phyloP scores from a whole-genome alignment of 1,140 invertebrate species.

The Zaprionus gabonicus region DNA sequence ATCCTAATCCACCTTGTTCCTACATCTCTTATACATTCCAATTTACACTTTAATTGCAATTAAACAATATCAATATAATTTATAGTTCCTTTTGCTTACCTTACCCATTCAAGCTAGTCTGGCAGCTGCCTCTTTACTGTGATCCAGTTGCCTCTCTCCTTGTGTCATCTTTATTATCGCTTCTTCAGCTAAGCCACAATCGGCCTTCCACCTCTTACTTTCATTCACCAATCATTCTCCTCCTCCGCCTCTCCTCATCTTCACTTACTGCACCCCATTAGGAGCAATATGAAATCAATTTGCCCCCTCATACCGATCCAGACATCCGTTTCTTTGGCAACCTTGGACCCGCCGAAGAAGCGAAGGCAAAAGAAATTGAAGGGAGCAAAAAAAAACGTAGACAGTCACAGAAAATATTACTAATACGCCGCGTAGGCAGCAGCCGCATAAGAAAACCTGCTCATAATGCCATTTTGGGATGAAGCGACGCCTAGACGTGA shows the following conservation, averaged over 20 bases:
- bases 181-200: not conserved
- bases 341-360: slow-evolving; percentile 52
- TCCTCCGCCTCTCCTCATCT: not conserved
- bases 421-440: slow-evolving; percentile 74
- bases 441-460: slow-evolving; percentile 66
- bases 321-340: slow-evolving; percentile 25
- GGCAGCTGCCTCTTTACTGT: not conserved
- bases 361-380: slow-evolving; percentile 32
- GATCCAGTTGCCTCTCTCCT: not conserved
- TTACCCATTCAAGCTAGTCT: not conserved
- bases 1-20: not conserved
- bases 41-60: not conserved
- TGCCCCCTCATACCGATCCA: slow-evolving; percentile 21
- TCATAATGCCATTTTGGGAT: slow-evolving; percentile 73
- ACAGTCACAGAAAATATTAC: slow-evolving; percentile 76
- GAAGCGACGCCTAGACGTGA: slow-evolving; percentile 54
- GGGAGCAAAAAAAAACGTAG: slow-evolving; percentile 40
- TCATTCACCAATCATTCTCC: not conserved
- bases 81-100: not conserved
- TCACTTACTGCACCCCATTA: slow-evolving; percentile 9
- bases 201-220: not conserved
- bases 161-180: slow-evolving; percentile 10
- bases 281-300: slow-evolving; percentile 68
- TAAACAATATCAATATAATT: not conserved
- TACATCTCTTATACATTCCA: not conserved